Evolutionary conservation across 2,113 vertebrate species (phyloP), one percentile per base, ranked within the genome.

Genomic region (Pterocles orientalis): DNA sequence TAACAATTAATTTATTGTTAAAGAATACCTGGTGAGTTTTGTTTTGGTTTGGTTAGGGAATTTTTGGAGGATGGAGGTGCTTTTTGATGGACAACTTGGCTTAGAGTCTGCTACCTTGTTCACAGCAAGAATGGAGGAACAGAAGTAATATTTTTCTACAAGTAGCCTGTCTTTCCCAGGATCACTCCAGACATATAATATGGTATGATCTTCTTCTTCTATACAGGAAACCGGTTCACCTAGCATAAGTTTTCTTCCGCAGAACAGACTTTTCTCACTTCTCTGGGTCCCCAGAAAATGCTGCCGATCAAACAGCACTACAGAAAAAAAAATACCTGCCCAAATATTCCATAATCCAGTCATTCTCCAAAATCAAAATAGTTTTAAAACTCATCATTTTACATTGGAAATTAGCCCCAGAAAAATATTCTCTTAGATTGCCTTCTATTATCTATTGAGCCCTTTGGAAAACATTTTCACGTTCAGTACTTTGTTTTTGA

Each of bases 61-160:
- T 9, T 43, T 41, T 7, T 5, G 5, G 3, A 8, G 7, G 4
- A 6, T 1, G 6, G 2, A 16, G 5, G 3, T 53, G 12, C 2
- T 24, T 34, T 82, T 78, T 91, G 4, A 23, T 50, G 18, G 36
- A 31, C 3, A 78, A 45, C 41, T 43, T 43, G 36, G 2, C 19
- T 66, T 70, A 41, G 8, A 72, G 19, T 17, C 2, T 88, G 9
- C 5, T 62, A 12, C 26, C 13, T 61, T 76, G 33, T n/a, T 77
- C 51, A 61, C 17, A 69, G 6, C 6, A 48, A 43, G 47, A 86
- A 33, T 2, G 4, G 54, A 53, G 14, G 50, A 86, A 77, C 4
- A 70, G 5, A 69, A 47, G 14, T 54, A 62, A 53, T 57, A 31
- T 53, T 86, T 43, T 91, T 6, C 8, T 19, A 83, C 14, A 64